Base-by-base conservation (phyloP, 2,888 invertebrate genomes). In the Lepidocyrtoides sp. region DNA sequence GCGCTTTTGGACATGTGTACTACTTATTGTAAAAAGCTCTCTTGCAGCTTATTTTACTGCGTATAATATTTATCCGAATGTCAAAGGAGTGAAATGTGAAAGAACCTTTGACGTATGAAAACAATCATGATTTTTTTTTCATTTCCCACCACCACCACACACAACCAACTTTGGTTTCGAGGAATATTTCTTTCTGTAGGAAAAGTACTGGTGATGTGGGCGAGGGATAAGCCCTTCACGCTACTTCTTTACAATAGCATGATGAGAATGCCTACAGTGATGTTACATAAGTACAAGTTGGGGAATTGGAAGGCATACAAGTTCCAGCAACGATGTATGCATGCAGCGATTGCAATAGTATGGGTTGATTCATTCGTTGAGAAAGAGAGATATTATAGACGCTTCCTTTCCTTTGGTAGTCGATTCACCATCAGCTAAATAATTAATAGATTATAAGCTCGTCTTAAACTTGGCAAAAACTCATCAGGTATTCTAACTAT, bases 31-130 rank as follows among this genome's bases (percentile, higher is more conserved):
- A 48, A 48, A 12, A 48, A 48, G 48, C 14, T 12, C 14, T 12
- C 14, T 2, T 48, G 14, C 10, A 12, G 2, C 14, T 5, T 48
- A 14, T 48, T 12, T 41, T 77, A 86, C 44, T 86, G 75, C 75
- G 75, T 51, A 57, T 75, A 41, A 54, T 8, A 44, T 17, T 8
- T 41, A 41, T 29, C 20, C 23, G 79, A 87, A 69, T 88, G 88
- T 88, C 66, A 81, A 88, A 81, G 26, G 87, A 54, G 69, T 69
- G 66, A 88, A 54, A 81, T 63, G 88, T 88, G 88, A 88, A 88
- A 63, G 88, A 88, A 88, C 88, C 81, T 41, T 66, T 41, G 60
- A 77, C 51, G 54, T 75, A 63, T 54, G 63, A 77, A 86, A 86
- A 60, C 86, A 86, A 75, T 75, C 32, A 69, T 17, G 8, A 32